These are phyloP conservation scores for Catagonus wagneri DNA, from an alignment of 2,113 vertebrate species.

Conservation along the genomic window DNA sequence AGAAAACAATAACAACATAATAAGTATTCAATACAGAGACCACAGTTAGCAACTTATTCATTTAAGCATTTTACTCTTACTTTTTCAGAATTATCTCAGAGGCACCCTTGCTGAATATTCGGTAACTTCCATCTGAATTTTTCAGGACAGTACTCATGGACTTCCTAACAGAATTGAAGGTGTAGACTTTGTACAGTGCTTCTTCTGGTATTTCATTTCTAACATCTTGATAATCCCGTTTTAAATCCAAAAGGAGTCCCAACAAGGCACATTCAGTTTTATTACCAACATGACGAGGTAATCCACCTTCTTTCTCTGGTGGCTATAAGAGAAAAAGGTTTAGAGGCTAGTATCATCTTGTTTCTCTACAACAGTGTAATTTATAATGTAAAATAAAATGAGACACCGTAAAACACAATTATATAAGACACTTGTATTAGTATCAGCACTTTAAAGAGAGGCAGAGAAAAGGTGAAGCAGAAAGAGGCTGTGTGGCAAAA, in stretches of 20 bases:
- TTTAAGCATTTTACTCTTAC: conserved; percentile 87
- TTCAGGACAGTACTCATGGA: conserved; percentile 99
- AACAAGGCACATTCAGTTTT: conserved; percentile 99
- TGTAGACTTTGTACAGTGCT: conserved; percentile 99
- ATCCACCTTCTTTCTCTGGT: conserved; percentile 98
- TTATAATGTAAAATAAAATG: conserved; percentile 42
- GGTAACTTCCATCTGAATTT: conserved; percentile 97
- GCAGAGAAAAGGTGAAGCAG: not conserved
- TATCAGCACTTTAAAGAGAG: conserved; percentile 27
- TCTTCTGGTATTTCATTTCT: conserved; percentile 99
- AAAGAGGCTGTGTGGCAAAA: not conserved
- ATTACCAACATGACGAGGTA: conserved; percentile 98
- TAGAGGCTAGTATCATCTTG: conserved; percentile 43
- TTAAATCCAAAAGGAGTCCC: conserved; percentile 95
- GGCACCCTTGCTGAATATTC: conserved; percentile 99
- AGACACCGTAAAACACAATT: conserved; percentile 56
- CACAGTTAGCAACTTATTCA: conserved; percentile 25
- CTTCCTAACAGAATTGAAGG: conserved; percentile 99
- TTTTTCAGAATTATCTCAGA: conserved; percentile 99
- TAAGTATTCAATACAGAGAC: conserved; percentile 21
- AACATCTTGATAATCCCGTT: conserved; percentile 97
- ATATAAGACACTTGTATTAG: not conserved
- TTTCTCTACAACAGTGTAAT: conserved; percentile 11
- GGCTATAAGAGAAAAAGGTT: conserved; percentile 88
- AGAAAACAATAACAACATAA: not conserved